Percentiles rank a stretch among this genome's conserved stretches.
These are phyloP conservation scores for Bursaphelenchus mucronatus DNA, from an alignment of 1,140 invertebrate genomes.

Conservation along the genomic window DNA sequence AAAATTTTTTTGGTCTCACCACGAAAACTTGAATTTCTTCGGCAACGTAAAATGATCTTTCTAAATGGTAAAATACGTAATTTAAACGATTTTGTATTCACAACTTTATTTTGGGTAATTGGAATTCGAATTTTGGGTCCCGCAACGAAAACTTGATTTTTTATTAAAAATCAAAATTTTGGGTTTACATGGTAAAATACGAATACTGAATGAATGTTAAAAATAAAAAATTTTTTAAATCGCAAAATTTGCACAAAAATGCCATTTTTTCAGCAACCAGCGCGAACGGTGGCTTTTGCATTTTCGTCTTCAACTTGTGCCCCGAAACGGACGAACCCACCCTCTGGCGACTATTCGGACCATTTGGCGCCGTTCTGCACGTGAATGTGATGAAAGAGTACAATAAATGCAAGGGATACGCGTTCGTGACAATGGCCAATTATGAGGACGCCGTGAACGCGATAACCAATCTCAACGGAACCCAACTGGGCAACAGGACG, in stretches of 20 bases:
- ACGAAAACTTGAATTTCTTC: too few species aligned
- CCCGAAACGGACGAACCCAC: conserved; percentile 97
- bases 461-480: conserved; percentile 94
- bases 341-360: conserved; percentile 96
- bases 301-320: conserved; percentile 96
- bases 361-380: conserved; percentile 95
- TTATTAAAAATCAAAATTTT: too few species aligned
- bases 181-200: too few species aligned
- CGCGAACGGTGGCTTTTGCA: conserved; percentile 73
- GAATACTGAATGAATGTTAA: too few species aligned
- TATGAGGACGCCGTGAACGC: conserved; percentile 96
- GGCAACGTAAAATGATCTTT: too few species aligned
- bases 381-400: conserved; percentile 88
- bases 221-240: too few species aligned
- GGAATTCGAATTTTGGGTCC: too few species aligned
- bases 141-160: too few species aligned
- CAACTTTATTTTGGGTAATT: too few species aligned
- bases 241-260: neutral
- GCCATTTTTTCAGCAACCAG: neutral
- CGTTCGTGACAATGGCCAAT: conserved; percentile 99
- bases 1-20: too few species aligned
- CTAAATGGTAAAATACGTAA: too few species aligned
- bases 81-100: too few species aligned
- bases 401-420: conserved; percentile 98
- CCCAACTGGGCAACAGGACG: conserved; percentile 90